Evolutionary conservation across 2,113 vertebrate species (phyloP).

Genomic region (Salvelinus alpinus): DNA sequence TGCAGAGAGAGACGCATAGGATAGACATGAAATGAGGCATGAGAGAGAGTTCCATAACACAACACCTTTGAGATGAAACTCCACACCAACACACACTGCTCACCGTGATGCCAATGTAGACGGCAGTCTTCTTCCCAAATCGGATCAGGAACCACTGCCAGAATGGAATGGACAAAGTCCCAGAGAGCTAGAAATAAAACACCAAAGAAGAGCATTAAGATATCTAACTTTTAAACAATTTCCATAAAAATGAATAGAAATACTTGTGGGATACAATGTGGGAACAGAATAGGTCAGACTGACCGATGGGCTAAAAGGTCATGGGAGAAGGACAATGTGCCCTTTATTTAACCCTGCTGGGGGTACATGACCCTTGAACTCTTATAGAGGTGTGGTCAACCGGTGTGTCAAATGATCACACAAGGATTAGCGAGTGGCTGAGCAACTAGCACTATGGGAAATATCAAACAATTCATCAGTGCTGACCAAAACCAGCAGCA

Average conservation of each 20-base stretch:
- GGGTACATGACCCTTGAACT: slow-evolving; percentile 26
- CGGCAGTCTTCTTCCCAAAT: slow-evolving; percentile 92
- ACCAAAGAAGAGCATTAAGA: background rate
- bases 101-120: slow-evolving; percentile 86
- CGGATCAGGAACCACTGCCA: slow-evolving; percentile 95
- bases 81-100: slow-evolving; percentile 46
- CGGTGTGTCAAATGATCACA: slow-evolving; percentile 24
- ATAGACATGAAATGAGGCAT: background rate
- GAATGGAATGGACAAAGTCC: slow-evolving; percentile 84
- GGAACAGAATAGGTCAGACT: background rate
- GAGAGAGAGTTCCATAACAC: background rate
- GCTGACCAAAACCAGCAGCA: too few species aligned
- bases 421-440: slow-evolving; percentile 3
- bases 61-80: too few species aligned
- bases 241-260: background rate
- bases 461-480: background rate
- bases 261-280: background rate
- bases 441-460: background rate
- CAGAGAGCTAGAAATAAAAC: slow-evolving; percentile 79
- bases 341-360: slow-evolving; percentile 13
- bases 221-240: background rate
- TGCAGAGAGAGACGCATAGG: slow-evolving; percentile 46
- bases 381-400: slow-evolving; percentile 29
- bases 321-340: slow-evolving; percentile 7
- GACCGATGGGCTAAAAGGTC: slow-evolving; percentile 13